Evolutionary conservation across 2,888 invertebrate genomes (phyloP).

Genomic region (Seladonia tumulorum): DNA sequence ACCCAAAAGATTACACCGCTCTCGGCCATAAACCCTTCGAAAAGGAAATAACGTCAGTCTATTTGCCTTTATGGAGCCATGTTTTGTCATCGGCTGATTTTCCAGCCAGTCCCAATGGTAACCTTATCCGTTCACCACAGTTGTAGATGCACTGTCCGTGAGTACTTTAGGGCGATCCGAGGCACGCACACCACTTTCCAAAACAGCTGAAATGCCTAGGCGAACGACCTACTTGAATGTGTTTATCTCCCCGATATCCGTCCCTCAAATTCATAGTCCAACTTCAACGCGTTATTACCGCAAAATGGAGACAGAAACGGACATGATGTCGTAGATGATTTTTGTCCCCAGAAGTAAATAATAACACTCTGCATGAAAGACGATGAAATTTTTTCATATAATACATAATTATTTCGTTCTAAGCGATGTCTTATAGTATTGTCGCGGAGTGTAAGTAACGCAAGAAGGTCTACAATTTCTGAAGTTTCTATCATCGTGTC

Average conservation of each 20-base stretch:
- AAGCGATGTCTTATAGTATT: no score
- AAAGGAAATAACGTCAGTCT: not conserved
- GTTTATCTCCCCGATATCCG: conserved; percentile 1
- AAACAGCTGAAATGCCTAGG: not conserved
- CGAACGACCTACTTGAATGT: not conserved
- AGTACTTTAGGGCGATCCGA: not conserved
- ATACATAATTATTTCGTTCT: no score
- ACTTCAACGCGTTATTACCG: not conserved
- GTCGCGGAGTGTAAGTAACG: no score
- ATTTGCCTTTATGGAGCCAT: conserved; percentile 7
- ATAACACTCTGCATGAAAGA: no score
- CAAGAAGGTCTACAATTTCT: not conserved
- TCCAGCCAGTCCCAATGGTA: not conserved
- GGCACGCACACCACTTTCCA: not conserved
- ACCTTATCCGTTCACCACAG: conserved; percentile 7
- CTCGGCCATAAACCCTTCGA: not conserved
- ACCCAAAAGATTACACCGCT: not conserved
- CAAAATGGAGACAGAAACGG: not conserved
- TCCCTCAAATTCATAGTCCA: conserved; percentile 2
- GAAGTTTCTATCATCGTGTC: conserved; percentile 13
- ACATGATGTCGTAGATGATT: not conserved
- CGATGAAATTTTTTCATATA: no score
- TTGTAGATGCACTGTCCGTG: not conserved
- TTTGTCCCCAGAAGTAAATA: no score
- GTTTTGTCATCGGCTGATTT: conserved; percentile 16